Percentiles rank a stretch among this genome's conserved stretches.
phyloP scores from a whole-genome alignment of 1,140 invertebrate species.

The Fragariocoptes setiger region DNA sequence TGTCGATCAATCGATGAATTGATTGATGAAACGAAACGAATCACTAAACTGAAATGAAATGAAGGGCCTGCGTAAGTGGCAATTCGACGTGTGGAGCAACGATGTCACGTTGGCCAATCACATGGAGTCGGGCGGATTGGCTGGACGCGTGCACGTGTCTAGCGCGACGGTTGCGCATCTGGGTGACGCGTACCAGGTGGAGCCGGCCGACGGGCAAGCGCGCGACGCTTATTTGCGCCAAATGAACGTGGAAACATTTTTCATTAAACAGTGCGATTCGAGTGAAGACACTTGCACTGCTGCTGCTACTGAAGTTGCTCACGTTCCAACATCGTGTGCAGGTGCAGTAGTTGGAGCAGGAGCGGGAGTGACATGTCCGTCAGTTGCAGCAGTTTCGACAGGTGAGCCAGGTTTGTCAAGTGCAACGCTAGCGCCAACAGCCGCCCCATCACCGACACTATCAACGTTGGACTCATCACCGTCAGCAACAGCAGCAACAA shows the following conservation, averaged over 20 bases:
- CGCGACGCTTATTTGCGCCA: constrained; percentile 44
- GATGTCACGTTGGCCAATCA: constrained; percentile 92
- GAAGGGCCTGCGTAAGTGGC: constrained; percentile 64
- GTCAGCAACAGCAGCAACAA: too few relatives aligned
- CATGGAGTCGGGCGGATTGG: constrained; percentile 73
- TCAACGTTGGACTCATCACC: too few relatives aligned
- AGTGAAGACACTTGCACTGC: constrained; percentile 18
- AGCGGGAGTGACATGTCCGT: too few relatives aligned
- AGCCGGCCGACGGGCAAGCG: constrained; percentile 51
- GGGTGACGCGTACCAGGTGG: constrained; percentile 60
- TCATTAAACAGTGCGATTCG: constrained; percentile 65
- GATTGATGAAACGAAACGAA: neutral
- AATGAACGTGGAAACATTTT: constrained; percentile 54
- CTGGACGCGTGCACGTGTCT: constrained; percentile 69
- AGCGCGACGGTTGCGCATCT: constrained; percentile 47
- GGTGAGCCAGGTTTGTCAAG: too few relatives aligned
- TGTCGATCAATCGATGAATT: too few relatives aligned
- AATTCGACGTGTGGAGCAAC: constrained; percentile 93
- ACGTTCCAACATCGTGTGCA: too few relatives aligned
- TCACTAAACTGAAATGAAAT: constrained; percentile 14
- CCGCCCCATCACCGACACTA: too few relatives aligned
- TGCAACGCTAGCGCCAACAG: too few relatives aligned
- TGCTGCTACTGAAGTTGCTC: neutral
- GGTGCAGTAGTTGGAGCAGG: too few relatives aligned
- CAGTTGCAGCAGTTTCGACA: too few relatives aligned